phyloP scores from a whole-genome alignment of 92 coral and sea anemone genomes.

The Virgularia gustaviana region DNA sequence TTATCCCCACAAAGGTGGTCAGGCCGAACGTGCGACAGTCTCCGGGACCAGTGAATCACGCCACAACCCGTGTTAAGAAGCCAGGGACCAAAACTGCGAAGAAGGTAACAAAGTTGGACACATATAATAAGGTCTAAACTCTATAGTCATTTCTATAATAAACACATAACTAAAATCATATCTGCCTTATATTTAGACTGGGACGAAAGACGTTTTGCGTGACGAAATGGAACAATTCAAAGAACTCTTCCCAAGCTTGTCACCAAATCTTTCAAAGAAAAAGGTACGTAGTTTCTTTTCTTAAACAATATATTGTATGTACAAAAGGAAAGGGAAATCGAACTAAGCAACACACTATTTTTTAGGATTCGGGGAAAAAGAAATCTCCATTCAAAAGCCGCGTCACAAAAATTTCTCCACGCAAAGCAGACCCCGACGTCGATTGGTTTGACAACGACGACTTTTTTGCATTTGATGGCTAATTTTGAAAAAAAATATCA shows the following conservation, averaged over 20 bases:
- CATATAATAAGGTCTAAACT: constrained; percentile 27
- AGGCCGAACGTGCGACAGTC: constrained; percentile 84
- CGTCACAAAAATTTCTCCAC: constrained; percentile 64
- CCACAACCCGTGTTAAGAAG: constrained; percentile 32
- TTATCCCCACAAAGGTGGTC: constrained; percentile 61
- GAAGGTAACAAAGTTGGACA: constrained; percentile 17
- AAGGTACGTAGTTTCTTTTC: not conserved
- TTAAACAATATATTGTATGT: not conserved
- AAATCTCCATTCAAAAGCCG: constrained; percentile 77
- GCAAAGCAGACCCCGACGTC: constrained; percentile 54
- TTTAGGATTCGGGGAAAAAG: constrained; percentile 3
- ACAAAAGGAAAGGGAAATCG: not conserved
- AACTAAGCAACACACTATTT: constrained; percentile 3
- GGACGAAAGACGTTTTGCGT: constrained; percentile 22
- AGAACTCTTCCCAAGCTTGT: constrained; percentile 82
- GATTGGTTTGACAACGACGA: constrained; percentile 94
- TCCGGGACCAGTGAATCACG: constrained; percentile 76
- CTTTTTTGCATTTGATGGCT: constrained; percentile 72
- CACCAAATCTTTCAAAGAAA: not conserved
- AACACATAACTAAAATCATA: constrained; percentile 10
- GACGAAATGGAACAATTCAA: constrained; percentile 78
- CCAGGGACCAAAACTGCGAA: constrained; percentile 1
- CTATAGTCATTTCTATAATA: constrained; percentile 68
- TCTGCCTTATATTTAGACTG: not conserved
- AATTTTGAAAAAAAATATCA: not conserved